These are phyloP conservation scores for Narcine bancroftii DNA, from an alignment of 2,113 vertebrate species.

Conservation along the genomic window DNA sequence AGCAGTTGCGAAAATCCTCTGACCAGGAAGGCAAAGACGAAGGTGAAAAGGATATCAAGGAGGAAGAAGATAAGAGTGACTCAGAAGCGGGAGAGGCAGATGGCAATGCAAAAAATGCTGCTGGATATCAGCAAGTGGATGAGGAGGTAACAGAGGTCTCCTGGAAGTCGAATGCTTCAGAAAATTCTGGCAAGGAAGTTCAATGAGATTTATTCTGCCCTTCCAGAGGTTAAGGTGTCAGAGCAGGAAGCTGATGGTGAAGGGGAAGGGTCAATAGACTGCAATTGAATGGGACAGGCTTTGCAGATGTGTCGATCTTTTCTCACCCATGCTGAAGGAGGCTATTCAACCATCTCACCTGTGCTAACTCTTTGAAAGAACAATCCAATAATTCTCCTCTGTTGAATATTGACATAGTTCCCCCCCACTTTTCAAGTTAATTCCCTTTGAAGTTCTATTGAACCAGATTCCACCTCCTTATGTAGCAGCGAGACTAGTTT, in stretches of 20 bases:
- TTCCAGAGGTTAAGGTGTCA: background rate
- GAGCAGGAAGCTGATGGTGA: background rate
- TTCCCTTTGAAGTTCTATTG: background rate
- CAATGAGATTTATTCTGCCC: background rate
- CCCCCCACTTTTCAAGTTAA: background rate
- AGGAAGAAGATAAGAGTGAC: slow-evolving; percentile 85
- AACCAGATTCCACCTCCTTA: background rate
- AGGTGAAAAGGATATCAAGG: slow-evolving; percentile 86
- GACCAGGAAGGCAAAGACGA: slow-evolving; percentile 61
- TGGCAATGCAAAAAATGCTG: slow-evolving; percentile 78
- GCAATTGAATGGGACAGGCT: background rate
- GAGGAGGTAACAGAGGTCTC: slow-evolving; percentile 64
- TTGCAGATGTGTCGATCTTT: background rate
- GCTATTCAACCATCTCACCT: background rate
- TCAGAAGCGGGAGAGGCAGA: slow-evolving; percentile 80
- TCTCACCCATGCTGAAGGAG: background rate
- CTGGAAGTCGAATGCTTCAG: background rate
- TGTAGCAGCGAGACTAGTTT: background rate
- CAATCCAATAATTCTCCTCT: background rate
- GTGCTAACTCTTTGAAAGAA: background rate
- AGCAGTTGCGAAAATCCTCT: slow-evolving; percentile 83
- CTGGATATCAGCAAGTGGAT: slow-evolving; percentile 81
- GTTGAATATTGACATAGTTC: background rate
- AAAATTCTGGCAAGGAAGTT: background rate
- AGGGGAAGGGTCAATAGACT: background rate